These are phyloP conservation scores for Mesitornis unicolor DNA, from an alignment of 2,113 vertebrate species.

Conservation along the genomic window DNA sequence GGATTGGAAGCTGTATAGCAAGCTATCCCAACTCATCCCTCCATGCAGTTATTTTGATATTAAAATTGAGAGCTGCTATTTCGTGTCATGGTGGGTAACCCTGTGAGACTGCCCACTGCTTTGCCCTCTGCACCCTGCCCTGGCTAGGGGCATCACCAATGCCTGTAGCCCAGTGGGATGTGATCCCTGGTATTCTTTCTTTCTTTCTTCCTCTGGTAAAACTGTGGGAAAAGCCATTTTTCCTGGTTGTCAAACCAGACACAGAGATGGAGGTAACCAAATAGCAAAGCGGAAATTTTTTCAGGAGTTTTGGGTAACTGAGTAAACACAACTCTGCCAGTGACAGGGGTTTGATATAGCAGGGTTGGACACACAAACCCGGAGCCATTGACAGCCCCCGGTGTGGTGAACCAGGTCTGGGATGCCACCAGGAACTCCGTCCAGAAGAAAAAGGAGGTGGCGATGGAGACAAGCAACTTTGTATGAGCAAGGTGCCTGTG, in stretches of 20 bases:
- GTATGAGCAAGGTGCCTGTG: not conserved
- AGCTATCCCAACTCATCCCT: not conserved
- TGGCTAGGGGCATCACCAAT: rapidly evolving
- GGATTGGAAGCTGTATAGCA: not conserved
- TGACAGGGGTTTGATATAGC: rapidly evolving
- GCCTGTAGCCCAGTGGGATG: rapidly evolving
- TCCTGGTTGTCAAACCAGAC: not conserved
- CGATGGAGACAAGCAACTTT: not conserved
- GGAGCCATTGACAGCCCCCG: not conserved
- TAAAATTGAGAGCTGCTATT: not conserved
- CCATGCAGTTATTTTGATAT: not conserved
- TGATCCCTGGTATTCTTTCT: not conserved
- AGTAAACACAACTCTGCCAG: not conserved
- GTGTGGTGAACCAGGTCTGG: not conserved
- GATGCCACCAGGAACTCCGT: not conserved
- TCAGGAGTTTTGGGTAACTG: not conserved
- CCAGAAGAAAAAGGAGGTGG: not conserved
- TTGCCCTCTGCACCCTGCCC: not conserved
- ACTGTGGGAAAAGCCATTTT: rapidly evolving
- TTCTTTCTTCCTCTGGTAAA: not conserved
- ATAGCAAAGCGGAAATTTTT: not conserved
- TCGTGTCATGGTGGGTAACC: not conserved
- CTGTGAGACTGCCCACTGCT: rapidly evolving
- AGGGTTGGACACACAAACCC: not conserved
- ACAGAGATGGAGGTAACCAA: rapidly evolving